Percentiles rank a stretch among this genome's conserved stretches.
phyloP scores from a whole-genome alignment of 2,888 invertebrate species.

The Macaria notata region DNA sequence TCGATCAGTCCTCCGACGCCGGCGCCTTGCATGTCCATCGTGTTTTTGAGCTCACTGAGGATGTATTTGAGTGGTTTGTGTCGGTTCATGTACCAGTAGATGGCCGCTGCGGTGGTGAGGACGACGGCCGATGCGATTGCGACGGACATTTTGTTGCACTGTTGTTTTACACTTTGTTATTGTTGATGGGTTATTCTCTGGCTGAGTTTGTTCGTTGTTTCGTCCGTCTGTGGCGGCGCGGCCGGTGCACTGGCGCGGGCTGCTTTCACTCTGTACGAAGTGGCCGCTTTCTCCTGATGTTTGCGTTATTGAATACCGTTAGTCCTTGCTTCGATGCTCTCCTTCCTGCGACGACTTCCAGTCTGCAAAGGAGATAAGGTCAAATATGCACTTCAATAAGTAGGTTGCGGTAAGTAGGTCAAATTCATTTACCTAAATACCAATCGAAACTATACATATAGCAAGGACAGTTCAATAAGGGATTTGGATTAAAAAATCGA shows the following conservation, averaged over 20 bases:
- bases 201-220: constrained; percentile 19
- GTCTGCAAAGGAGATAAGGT: constrained; percentile 7
- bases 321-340: constrained; percentile 50
- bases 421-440: no score
- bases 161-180: no score
- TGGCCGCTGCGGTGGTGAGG: constrained; percentile 52
- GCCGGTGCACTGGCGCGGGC: constrained; percentile 54
- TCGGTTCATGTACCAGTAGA: constrained; percentile 76
- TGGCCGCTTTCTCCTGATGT: constrained; percentile 74
- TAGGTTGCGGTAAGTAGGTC: no score
- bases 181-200: background rate
- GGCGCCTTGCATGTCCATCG: constrained; percentile 82
- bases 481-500: background rate
- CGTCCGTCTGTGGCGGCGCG: constrained; percentile 62
- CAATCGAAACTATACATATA: background rate
- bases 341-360: constrained; percentile 24
- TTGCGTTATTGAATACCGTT: constrained; percentile 65
- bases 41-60: constrained; percentile 76
- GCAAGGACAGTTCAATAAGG: background rate
- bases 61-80: constrained; percentile 79
- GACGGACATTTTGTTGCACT: constrained; percentile 45
- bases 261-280: constrained; percentile 74
- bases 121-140: constrained; percentile 55
- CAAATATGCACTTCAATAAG: constrained; percentile 1
- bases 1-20: constrained; percentile 83